Evolutionary conservation across 2,888 invertebrate species (phyloP), one percentile per base, ranked within the genome.

Genomic region (Drosophila robusta): DNA sequence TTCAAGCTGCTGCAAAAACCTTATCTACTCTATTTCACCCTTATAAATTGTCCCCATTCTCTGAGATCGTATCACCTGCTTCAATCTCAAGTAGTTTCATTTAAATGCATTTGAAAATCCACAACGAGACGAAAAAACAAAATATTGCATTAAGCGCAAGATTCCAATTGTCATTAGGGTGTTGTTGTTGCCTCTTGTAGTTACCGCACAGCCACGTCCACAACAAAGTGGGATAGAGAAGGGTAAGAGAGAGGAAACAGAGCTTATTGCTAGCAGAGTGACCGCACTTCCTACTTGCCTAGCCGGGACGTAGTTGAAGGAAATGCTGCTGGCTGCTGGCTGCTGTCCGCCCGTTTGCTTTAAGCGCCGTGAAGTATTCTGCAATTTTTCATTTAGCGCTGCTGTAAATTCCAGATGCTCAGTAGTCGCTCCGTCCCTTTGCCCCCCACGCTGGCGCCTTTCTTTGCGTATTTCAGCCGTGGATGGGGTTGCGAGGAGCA

Each of bases 321-420:
- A 34, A 66, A 44, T 34, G 29, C 52, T 18, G 18, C 18, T 18
- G 18, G 29, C 52, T 18, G 18, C 18, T 18, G 18, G 18, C 18
- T 18, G 18, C 18, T 55, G 46, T 24, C 55, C 34, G 14, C 50
- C 36, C 60, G 50, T 65, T 73, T 68, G 65, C 82, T 78, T 78
- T 64, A 72, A 77, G 67, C 67, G 75, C 56, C 65, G 68, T 78
- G 50, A 63, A 69, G 75, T 68, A 80, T 78, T 73, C 73, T 56
- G 71, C 81, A 68, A 84, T 87, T 84, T 84, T 87, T 83, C 85
- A 84, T 83, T 84, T 87, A 60, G 78, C 66, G 64, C 63, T 84
- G 78, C 72, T 81, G 82, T 72, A 85, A 87, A 83, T 83, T 83
- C 87, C 83, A 87, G 82, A 66, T 81, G 87, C 76, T 70, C 74